Evolutionary conservation across 2,888 invertebrate genomes (phyloP), one percentile per base, ranked within the genome.

Genomic region (Aradus depressus): DNA sequence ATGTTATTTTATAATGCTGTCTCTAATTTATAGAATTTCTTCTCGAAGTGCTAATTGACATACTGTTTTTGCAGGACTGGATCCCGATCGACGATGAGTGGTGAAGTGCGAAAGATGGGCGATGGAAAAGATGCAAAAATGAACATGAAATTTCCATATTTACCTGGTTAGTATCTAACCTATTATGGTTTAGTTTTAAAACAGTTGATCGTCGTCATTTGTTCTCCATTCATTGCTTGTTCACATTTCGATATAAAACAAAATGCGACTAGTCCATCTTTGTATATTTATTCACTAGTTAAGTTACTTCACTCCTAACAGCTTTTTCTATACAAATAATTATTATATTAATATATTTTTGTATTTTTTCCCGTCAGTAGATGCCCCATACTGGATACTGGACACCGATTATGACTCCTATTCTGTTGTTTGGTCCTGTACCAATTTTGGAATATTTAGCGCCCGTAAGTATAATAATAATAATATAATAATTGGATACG

Each of bases 341-440:
- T n/a, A n/a, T n/a, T n/a, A n/a, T n/a, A n/a, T n/a, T n/a, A n/a
- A n/a, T n/a, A 5, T 21, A n/a, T 39, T n/a, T 31, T 42, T 28
- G 6, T 58, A 54, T 59, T 5, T 68, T 67, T 34, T 65, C 67
- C 71, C 75, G 25, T 64, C 68, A 25, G 66, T 71, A 32, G 71
- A 74, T 22, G 71, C 72, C 2, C 72, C 75, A 1, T 79, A 80
- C 61, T 80, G 79, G 78, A 67, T 82, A 1, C 61, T 81, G 12
- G 74, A 71, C 23, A 80, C 81, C 0, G 80, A 82, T 62, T 81
- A 81, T 62, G 66, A 66, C 0, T 68, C 67, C 25, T 81, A 75
- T 58, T 67, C 79, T 0, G 72, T 81, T 0, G 75, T 80, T 3
- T 81, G 79, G 70, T 74, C 75, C 22, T 82, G 82, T 60, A 63